Percentiles rank a stretch among this genome's conserved stretches.
These are phyloP conservation scores for Embiotoca jacksoni DNA, from an alignment of 2,113 vertebrate species.

Conservation along the genomic window DNA sequence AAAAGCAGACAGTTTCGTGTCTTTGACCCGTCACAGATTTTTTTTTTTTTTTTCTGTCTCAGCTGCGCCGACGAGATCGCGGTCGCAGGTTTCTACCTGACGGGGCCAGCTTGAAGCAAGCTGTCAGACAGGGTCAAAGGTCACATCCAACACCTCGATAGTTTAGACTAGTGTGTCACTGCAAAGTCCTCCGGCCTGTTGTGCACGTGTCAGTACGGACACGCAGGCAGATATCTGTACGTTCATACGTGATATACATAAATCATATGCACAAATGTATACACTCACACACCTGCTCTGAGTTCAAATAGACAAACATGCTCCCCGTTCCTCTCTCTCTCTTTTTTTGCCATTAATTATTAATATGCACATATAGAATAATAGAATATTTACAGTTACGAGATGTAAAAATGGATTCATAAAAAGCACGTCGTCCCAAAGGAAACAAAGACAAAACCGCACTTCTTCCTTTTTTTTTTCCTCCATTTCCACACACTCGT, in stretches of 20 bases:
- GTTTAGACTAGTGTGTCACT: background rate
- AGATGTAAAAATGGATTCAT: slow-evolving; percentile 8
- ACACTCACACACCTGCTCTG: background rate
- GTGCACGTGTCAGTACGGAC: background rate
- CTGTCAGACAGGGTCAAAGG: slow-evolving; percentile 49
- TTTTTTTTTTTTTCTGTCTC: background rate
- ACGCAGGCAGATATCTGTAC: background rate
- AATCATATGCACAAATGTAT: background rate
- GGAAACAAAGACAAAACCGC: slow-evolving; percentile 11
- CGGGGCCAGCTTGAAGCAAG: slow-evolving; percentile 31
- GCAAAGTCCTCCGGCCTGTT: background rate
- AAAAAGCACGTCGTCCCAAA: background rate
- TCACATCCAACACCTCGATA: slow-evolving; percentile 28
- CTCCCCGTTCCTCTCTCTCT: background rate
- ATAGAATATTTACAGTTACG: slow-evolving; percentile 45
- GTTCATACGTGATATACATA: background rate
- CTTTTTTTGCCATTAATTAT: slow-evolving; percentile 43
- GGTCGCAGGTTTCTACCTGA: slow-evolving; percentile 41
- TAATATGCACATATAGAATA: slow-evolving; percentile 30
- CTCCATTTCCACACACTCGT: slow-evolving; percentile 9
- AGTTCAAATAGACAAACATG: slow-evolving; percentile 25
- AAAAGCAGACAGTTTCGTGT: background rate
- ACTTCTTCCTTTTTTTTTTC: background rate
- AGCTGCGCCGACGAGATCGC: slow-evolving; percentile 39
- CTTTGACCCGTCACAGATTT: background rate